These are phyloP conservation scores for Philereme transversata DNA, from an alignment of 2,888 invertebrate species.

Conservation along the genomic window DNA sequence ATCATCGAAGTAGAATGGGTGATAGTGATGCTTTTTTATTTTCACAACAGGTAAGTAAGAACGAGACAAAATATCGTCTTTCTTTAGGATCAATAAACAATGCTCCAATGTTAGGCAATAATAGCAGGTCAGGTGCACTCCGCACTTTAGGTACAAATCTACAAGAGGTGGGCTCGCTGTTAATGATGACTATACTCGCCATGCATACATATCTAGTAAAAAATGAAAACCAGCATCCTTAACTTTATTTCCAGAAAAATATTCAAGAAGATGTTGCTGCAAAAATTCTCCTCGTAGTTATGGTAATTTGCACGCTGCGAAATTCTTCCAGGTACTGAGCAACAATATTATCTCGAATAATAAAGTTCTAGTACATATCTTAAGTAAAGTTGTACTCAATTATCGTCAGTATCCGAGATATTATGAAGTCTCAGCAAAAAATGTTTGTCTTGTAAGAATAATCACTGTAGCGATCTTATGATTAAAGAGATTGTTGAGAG, in stretches of 20 bases:
- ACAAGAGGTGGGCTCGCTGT: too few species aligned
- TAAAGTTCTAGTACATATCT: conserved; percentile 7
- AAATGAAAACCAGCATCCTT: neutral
- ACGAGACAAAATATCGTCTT: too few species aligned
- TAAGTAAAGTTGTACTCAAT: conserved; percentile 5
- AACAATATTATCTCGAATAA: conserved; percentile 12
- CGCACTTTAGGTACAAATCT: too few species aligned
- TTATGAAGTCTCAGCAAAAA: too few species aligned
- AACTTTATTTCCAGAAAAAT: conserved; percentile 4
- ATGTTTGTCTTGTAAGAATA: conserved; percentile 10
- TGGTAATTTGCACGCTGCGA: conserved; percentile 14
- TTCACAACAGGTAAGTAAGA: too few species aligned
- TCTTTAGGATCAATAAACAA: too few species aligned
- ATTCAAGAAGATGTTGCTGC: conserved; percentile 2
- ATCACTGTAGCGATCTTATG: conserved; percentile 3
- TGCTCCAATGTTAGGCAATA: too few species aligned
- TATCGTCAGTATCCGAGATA: conserved; percentile 8
- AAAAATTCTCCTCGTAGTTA: conserved; percentile 12
- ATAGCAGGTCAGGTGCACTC: too few species aligned
- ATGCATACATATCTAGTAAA: too few species aligned
- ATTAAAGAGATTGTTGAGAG: neutral
- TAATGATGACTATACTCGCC: too few species aligned
- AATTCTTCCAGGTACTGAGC: conserved; percentile 15
- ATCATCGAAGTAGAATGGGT: too few species aligned
- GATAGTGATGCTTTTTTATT: too few species aligned